Evolutionary conservation across 2,797 vertebrate genomes (phyloP), one percentile per base, ranked within the genome.

Genomic region (Coregonus sp.): DNA sequence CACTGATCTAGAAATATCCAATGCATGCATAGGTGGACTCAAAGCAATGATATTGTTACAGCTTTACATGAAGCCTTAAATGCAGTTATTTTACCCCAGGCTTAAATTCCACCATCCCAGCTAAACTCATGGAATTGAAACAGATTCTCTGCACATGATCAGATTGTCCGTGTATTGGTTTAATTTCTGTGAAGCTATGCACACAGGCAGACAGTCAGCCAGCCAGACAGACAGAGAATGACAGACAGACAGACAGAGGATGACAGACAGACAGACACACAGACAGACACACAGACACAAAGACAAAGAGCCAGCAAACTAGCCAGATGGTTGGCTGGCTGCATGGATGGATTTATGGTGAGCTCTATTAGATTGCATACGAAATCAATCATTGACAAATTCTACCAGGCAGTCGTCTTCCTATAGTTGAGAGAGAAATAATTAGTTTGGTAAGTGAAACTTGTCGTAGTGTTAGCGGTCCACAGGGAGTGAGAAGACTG

Each of bases 31-130:
- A 70, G 75, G 73, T 74, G 78, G 70, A 81, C 67, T 80, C 52
- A 18, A 52, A 68, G 70, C 76, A 73, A 72, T 81, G 50, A 71
- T 66, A 74, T 76, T 80, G 75, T 79, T 59, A 65, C 52, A 82
- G 69, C 63, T 79, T 61, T 75, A 35, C 66, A 61, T 20, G 70
- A 59, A 73, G 59, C 25, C 20, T 47, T 54, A 18, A 63, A 61
- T 52, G 59, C 59, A 40, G 29, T 72, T 75, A 70, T 74, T 71
- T 73, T 77, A 40, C 65, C 70, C 6, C 25, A n/a, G 66, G 52
- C 50, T 73, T 40, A 35, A 47, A 70, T n/a, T 31, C 63, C 20
- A 4, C 47, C 20, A 47, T 69, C 51, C 50, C 52, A 18, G 75
- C 52, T 71, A 54, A 37, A 52, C 76, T n/a, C 18, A 33, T 75